Base-by-base conservation (phyloP, 2,113 vertebrate species). In the Callipepla californica region DNA sequence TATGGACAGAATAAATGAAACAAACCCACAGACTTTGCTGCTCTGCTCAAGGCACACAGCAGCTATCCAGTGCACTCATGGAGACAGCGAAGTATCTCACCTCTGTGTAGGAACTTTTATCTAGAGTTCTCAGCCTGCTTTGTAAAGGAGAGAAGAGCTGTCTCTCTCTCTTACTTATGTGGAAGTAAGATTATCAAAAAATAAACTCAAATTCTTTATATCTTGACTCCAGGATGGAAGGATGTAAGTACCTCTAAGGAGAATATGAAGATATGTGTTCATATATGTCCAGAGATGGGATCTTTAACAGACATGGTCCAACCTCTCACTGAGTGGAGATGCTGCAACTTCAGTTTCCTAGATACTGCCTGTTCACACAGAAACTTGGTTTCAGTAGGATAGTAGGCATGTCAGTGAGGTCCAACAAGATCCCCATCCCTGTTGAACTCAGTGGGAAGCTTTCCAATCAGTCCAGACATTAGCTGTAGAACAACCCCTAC, bases 1-100 rank as follows among this genome's bases (percentile, higher is more conserved):
- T 93, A 95, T 84, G 89, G 92, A 74, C 59, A 92, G 87, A 89
- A 89, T 55, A 93, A 95, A 96, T 73, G 96, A 82, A 91, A 69
- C 67, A 92, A 94, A 80, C 53, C 80, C 91, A 90, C 44, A 78
- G 68, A 75, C 23, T 76, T 61, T 1, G 3, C 74, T 76, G 55
- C 84, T 85, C 78, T 92, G 26, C 77, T 87, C 69, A 53, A 50
- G 82, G 77, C 86, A 81, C 11, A 53, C 8, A 78, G 30, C 65
- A 78, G 25, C 38, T 47, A 26, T 32, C 42, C 75, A 38, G 26
- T 38, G 17, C 6, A 1, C n/a, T 50, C 69, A 48, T 4, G 36
- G 45, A 94, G 91, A 94, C 80, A 51, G 22, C 25, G 34, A 87
- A 59, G 36, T 76, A 66, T 44, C 67, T 89, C 67, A 85, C 59